Evolutionary conservation across 2,113 vertebrate genomes (phyloP), one percentile per base, ranked within the genome.

Genomic region (Haemorhous mexicanus): DNA sequence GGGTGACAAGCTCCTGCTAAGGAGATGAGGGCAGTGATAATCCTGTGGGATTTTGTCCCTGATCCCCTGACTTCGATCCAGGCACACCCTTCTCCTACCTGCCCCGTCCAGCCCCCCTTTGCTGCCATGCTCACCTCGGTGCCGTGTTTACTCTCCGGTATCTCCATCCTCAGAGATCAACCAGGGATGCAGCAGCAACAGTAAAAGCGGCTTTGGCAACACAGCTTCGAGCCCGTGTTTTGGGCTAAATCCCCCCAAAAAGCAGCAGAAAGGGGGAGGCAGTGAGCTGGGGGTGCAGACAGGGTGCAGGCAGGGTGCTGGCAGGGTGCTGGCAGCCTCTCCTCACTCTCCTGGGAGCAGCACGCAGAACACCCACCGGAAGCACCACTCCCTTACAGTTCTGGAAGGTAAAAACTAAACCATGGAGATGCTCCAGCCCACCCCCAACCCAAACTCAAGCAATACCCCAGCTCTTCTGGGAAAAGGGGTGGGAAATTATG

Each of bases 71-170:
- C 27, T 5, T 9, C 1, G 0, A 43, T 5, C n/a, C 33, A 11
- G 41, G 30, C 20, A 3, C 41, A n/a, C 28, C 19, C 23, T 50
- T 9, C 52, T 87, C 58, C 62, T 9, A 7, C 84, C 66, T 28
- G 55, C 64, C 76, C 70, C 8, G 0, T 18, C 32, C 19, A 4
- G 44, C 20, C 78, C 59, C 78, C 1, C 0, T 43, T 8, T 30
- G 75, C 41, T 28, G 3, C 68, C 67, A 20, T 12, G 1, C 0
- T 33, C 84, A 28, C 75, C 80, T 52, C 6, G 0, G 33, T 32
- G 70, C 70, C 0, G 0, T 20, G 70, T 88, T 85, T 32, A n/a
- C 61, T 62, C 44, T 8, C 22, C 0, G 0, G 33, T 9, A 15
- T 3, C 63, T 33, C 43, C 75, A 17, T 11, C 80, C 87, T 52